A percentile compares a stretch with the other conserved stretches of the same genome.
Conservation (phyloP, 2,888 invertebrate species). For the Leptinotarsa rubiginosa region DNA sequence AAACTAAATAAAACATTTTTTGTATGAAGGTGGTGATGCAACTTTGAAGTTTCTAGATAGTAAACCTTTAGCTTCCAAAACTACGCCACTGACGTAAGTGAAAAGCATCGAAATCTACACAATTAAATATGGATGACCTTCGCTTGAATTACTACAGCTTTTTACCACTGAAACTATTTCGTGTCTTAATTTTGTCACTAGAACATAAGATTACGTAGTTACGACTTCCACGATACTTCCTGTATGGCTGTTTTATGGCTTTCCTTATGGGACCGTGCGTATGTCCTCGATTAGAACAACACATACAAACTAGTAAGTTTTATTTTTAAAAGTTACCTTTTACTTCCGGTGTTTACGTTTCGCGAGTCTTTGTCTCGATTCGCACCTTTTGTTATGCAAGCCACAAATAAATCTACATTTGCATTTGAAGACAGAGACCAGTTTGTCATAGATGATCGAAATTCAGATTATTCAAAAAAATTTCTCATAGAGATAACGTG, state of each 20-base stretch:
- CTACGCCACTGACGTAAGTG: not conserved
- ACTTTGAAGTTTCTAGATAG: no score
- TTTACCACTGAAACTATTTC: not conserved
- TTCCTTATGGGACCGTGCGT: constrained; percentile 9
- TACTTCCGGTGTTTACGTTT: constrained; percentile 12
- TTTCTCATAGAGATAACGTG: no score
- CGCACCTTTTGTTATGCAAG: not conserved
- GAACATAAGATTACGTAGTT: constrained; percentile 6
- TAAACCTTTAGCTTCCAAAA: no score
- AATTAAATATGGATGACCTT: not conserved
- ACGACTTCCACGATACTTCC: constrained; percentile 10
- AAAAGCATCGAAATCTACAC: not conserved
- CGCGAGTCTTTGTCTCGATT: not conserved
- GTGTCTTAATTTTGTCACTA: not conserved
- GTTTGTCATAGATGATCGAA: no score
- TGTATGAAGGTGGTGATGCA: no score
- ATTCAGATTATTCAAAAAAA: no score
- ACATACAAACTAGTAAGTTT: not conserved
- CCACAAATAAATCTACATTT: not conserved
- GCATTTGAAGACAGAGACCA: no score
- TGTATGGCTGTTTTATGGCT: not conserved
- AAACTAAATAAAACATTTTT: no score
- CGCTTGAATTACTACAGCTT: not conserved
- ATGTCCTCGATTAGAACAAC: constrained; percentile 1
- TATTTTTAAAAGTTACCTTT: constrained; percentile 10